Percentiles rank a stretch among this genome's conserved stretches.
Conservation (phyloP, 2,888 invertebrate species). For the Cryptus viduatorius region DNA sequence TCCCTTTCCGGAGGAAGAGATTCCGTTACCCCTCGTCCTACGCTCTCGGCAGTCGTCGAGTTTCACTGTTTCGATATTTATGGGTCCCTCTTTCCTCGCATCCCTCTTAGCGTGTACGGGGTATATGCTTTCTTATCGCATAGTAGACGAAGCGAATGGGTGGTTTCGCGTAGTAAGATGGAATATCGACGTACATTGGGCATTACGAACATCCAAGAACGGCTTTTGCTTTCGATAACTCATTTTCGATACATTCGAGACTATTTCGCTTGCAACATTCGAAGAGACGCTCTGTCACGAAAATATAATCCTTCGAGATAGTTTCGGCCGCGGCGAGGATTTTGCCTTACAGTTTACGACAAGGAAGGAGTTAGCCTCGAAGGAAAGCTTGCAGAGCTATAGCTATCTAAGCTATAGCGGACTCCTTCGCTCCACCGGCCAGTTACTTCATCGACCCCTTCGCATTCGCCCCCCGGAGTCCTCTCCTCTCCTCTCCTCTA, state of each 20-base stretch:
- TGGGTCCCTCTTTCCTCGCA: conserved; percentile 69
- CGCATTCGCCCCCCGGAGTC: neutral
- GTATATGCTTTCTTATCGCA: conserved; percentile 48
- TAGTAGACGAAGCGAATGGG: conserved; percentile 27
- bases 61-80: conserved; percentile 79
- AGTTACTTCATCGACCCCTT: conserved; percentile 56
- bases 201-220: conserved; percentile 31
- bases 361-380: conserved; percentile 39
- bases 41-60: conserved; percentile 73
- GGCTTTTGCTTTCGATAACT: conserved; percentile 12
- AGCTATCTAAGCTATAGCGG: conserved; percentile 7
- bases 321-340: neutral
- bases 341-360: conserved; percentile 27
- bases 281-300: neutral
- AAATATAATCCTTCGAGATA: conserved; percentile 5
- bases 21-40: conserved; percentile 72
- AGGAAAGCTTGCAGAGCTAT: conserved; percentile 31
- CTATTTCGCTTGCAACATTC: neutral
- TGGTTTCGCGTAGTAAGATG: neutral
- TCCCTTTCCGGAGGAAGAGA: conserved; percentile 59
- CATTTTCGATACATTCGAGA: neutral
- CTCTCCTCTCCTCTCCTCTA: neutral
- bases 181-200: neutral
- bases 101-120: neutral
- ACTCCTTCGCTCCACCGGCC: conserved; percentile 47